phyloP scores from a whole-genome alignment of 2,888 invertebrate genomes.

The Sisyra terminalis region DNA sequence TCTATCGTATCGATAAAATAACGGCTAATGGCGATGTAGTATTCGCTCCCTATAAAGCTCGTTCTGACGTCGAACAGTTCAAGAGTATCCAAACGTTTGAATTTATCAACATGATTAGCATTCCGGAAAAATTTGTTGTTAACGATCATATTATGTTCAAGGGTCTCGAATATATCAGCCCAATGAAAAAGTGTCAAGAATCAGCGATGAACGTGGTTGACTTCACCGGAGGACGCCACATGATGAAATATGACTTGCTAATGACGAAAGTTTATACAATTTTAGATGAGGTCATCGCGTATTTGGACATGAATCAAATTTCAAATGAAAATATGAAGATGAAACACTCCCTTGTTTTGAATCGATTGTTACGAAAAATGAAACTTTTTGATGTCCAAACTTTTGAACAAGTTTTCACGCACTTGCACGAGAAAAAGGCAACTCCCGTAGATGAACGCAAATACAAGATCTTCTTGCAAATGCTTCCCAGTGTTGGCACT shows the following conservation, averaged over 20 bases:
- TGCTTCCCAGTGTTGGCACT: conserved; percentile 31
- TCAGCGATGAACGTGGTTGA: conserved; percentile 16
- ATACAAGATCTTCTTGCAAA: conserved; percentile 23
- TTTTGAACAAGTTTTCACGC: conserved; percentile 19
- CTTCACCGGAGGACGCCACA: conserved; percentile 21
- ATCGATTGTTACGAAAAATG: conserved; percentile 20
- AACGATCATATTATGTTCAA: conserved; percentile 12
- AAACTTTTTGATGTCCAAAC: conserved; percentile 19
- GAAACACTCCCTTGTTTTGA: conserved; percentile 21
- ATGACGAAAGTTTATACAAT: conserved; percentile 9
- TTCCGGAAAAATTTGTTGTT: conserved; percentile 12
- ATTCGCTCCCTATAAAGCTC: conserved; percentile 15
- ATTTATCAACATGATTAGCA: conserved; percentile 16
- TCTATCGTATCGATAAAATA: neutral
- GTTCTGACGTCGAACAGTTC: conserved; percentile 22
- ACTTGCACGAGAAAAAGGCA: conserved; percentile 12
- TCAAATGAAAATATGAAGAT: conserved; percentile 19
- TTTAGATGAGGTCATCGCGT: conserved; percentile 18
- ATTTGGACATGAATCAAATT: conserved; percentile 22
- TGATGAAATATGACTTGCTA: conserved; percentile 16
- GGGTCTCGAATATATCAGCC: conserved; percentile 18
- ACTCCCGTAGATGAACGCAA: conserved; percentile 11
- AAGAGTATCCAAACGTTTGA: conserved; percentile 25
- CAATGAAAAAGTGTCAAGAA: conserved; percentile 9
- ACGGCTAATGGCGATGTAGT: neutral